Evolutionary conservation across 2,113 vertebrate genomes (phyloP), one percentile per base, ranked within the genome.

Genomic region (Gopherus evgoodei): DNA sequence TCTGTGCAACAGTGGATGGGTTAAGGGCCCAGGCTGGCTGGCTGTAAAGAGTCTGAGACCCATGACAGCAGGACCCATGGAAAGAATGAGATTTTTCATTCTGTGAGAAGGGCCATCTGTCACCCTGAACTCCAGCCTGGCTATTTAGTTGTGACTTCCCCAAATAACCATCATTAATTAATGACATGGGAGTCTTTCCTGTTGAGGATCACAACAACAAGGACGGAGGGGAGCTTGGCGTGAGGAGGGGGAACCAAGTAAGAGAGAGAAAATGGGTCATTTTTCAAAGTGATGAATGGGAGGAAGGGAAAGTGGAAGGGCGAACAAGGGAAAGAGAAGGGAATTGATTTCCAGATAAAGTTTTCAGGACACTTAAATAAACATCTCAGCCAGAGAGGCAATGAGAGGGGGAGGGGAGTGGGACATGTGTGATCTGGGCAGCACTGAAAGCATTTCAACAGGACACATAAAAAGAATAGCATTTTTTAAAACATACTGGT

Each of bases 281-380:
- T 97, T 94, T 87, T 98, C 95, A 98, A 95, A 95, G 97, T 98
- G 97, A 98, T 97, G 93, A 94, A 97, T 97, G 96, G 95, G 93
- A 96, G 87, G 95, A 96, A 97, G 96, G 89, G 96, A 97, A 97
- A 97, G 93, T 95, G 97, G 93, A 95, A 94, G 96, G 92, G 95
- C 52, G 1, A 88, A 96, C 85, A 91, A 95, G 96, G 96, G 83
- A 85, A 91, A 94, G 81, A 95, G 95, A 93, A 95, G 86, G 95
- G 96, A 95, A 92, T 91, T 47, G 95, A 97, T 97, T 90, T 88
- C 65, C 96, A 93, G 96, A 97, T 98, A 97, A 97, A 91, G 92
- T 94, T 95, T 95, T 92, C 93, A 84, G 91, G 92, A 93, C 94
- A 87, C 95, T 96, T 95, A 97, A 96, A 96, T 96, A 96, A 97